phyloP scores from a whole-genome alignment of 2,113 vertebrate genomes.

The Nibea albiflora region DNA sequence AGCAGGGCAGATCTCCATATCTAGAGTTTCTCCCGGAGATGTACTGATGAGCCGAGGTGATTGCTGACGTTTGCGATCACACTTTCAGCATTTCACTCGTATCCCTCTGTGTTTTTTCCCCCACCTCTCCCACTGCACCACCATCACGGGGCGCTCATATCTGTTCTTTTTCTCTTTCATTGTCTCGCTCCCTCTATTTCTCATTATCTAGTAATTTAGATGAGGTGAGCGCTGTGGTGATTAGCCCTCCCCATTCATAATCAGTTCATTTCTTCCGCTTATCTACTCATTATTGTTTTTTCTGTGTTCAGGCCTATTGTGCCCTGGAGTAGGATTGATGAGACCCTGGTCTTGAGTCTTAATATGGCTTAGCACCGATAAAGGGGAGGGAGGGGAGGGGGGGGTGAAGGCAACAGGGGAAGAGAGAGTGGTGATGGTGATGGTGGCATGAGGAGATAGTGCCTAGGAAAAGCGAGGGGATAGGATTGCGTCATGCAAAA shows the following conservation, averaged over 20 bases:
- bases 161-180: slow-evolving; percentile 33
- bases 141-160: slow-evolving; percentile 43
- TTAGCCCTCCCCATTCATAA: slow-evolving; percentile 56
- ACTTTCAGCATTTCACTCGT: slow-evolving; percentile 2
- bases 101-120: not conserved
- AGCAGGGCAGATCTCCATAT: slow-evolving; percentile 1
- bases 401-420: not conserved
- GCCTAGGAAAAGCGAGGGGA: not conserved
- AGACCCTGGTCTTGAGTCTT: slow-evolving; percentile 55
- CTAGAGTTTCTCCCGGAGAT: not conserved
- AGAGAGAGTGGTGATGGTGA: not conserved
- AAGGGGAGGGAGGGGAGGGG: not conserved
- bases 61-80: slow-evolving; percentile 4
- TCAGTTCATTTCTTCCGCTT: slow-evolving; percentile 63
- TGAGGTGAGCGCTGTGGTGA: slow-evolving; percentile 48
- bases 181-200: slow-evolving; percentile 27
- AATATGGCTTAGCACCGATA: slow-evolving; percentile 34
- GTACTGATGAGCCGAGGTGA: not conserved
- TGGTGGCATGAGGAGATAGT: slow-evolving; percentile 9
- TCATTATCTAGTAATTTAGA: slow-evolving; percentile 71
- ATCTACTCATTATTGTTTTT: slow-evolving; percentile 69
- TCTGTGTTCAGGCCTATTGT: slow-evolving; percentile 45
- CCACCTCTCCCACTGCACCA: slow-evolving; percentile 5
- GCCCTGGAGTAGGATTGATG: slow-evolving; percentile 59
- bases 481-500: not conserved